Conservation (phyloP, 2,113 vertebrate species). For the Campylorhamphus procurvoides region DNA sequence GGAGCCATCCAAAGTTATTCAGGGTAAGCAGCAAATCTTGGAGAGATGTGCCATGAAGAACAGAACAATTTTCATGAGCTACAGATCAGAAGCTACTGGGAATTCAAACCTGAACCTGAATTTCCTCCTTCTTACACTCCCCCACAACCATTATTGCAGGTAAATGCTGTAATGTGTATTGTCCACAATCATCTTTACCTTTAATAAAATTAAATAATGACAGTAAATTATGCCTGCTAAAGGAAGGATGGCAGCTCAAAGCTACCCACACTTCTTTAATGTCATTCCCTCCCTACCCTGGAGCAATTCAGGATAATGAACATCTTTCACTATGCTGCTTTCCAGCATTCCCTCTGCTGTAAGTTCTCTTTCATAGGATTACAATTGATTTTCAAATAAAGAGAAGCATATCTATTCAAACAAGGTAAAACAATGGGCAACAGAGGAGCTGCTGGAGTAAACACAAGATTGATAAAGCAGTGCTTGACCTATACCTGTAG, state of each 20-base stretch:
- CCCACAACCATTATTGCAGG: slow-evolving; percentile 6
- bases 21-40: background rate
- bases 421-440: slow-evolving; percentile 49
- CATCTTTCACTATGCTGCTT: slow-evolving; percentile 38
- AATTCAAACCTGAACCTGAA: background rate
- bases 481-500: slow-evolving; percentile 10
- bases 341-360: slow-evolving; percentile 16
- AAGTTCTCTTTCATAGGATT: slow-evolving; percentile 46
- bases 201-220: slow-evolving; percentile 62
- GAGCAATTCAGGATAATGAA: slow-evolving; percentile 53
- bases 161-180: slow-evolving; percentile 23
- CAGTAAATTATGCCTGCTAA: slow-evolving; percentile 33
- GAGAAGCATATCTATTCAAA: slow-evolving; percentile 41
- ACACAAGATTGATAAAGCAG: slow-evolving; percentile 25
- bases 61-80: background rate
- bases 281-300: slow-evolving; percentile 18
- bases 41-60: background rate
- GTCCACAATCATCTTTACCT: slow-evolving; percentile 53
- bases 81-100: background rate
- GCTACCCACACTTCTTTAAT: slow-evolving; percentile 46
- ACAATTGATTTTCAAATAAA: slow-evolving; percentile 62
- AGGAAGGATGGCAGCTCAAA: slow-evolving; percentile 40
- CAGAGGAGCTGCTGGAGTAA: slow-evolving; percentile 8
- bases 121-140: slow-evolving; percentile 6
- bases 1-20: background rate